Conservation (phyloP, 2,888 invertebrate genomes). For the Nemotelus nigrinus region DNA sequence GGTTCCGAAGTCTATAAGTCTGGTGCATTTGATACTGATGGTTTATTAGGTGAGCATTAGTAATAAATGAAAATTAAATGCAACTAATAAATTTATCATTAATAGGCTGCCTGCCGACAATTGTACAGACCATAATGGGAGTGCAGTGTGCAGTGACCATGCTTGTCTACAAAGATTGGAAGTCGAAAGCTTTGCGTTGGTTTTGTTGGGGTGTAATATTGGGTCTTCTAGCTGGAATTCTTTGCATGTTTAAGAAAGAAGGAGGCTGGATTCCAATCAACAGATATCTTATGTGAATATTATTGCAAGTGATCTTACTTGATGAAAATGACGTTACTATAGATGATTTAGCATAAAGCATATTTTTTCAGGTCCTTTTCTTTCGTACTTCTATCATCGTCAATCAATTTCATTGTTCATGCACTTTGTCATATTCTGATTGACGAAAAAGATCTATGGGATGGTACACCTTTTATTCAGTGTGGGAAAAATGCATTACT, state of each 20-base stretch:
- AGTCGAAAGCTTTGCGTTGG: constrained; percentile 78
- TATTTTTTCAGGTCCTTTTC: constrained; percentile 70
- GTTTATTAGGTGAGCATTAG: constrained; percentile 76
- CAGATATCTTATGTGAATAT: constrained; percentile 88
- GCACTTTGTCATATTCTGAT: constrained; percentile 79
- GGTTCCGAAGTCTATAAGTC: constrained; percentile 75
- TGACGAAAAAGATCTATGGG: constrained; percentile 80
- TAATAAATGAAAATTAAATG: background rate
- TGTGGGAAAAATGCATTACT: constrained; percentile 93
- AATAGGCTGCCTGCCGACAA: constrained; percentile 75
- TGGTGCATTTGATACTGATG: constrained; percentile 89
- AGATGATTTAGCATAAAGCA: too few species aligned
- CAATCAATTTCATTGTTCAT: constrained; percentile 79
- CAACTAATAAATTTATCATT: constrained; percentile 9
- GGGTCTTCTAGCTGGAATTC: constrained; percentile 75
- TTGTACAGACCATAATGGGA: constrained; percentile 83
- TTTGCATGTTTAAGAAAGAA: constrained; percentile 80
- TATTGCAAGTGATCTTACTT: background rate
- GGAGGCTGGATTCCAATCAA: constrained; percentile 88
- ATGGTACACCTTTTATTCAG: constrained; percentile 86
- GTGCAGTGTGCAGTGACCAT: constrained; percentile 84
- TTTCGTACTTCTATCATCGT: constrained; percentile 83
- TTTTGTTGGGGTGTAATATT: constrained; percentile 75
- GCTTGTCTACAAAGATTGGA: constrained; percentile 68
- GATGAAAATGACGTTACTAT: background rate